Evolutionary conservation across 2,888 invertebrate species (phyloP), one percentile per base, ranked within the genome.

Genomic region (Mactromeris polynyma): DNA sequence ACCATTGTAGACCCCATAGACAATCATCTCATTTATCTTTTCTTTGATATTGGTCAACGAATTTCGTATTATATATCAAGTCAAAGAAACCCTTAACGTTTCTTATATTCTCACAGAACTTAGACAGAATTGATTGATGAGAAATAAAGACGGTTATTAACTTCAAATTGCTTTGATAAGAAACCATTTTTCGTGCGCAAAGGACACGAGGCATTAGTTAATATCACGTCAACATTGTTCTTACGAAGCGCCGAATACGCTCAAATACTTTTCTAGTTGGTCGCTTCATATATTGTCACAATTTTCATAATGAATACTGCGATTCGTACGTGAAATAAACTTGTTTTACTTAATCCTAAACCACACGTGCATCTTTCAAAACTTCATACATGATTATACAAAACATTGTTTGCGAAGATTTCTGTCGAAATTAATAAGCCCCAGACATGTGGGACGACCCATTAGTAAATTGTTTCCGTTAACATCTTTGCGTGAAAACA

Each of bases 41-140:
- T n/a, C 58, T 64, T 1, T n/a, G 26, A 26, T 26, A 26, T n/a
- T 64, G 26, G 58, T 64, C 58, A 64, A 9, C 26, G 58, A 7
- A 64, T 26, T 64, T 64, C n/a, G 26, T 64, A 46, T 17, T 46
- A 17, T n/a, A 64, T 9, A 51, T 51, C 51, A 64, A 64, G 58
- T 26, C 26, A 64, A 64, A 64, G 58, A 26, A 9, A n/a, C 26
- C 3, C 26, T 1, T 0, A 7, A 26, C n/a, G 3, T 64, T 64
- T n/a, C 58, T 64, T 26, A n/a, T n/a, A 64, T 64, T 26, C 26
- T 1, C 17, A 64, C 58, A 64, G 58, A 26, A n/a, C 58, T 6
- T 26, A 64, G 58, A 64, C 58, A 64, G n/a, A n/a, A 11, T 26
- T 64, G 58, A 64, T 64, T n/a, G 58, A 64, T 64, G 58, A 64